phyloP scores from a whole-genome alignment of 2,113 vertebrate species.

The Ifrita kowaldi region DNA sequence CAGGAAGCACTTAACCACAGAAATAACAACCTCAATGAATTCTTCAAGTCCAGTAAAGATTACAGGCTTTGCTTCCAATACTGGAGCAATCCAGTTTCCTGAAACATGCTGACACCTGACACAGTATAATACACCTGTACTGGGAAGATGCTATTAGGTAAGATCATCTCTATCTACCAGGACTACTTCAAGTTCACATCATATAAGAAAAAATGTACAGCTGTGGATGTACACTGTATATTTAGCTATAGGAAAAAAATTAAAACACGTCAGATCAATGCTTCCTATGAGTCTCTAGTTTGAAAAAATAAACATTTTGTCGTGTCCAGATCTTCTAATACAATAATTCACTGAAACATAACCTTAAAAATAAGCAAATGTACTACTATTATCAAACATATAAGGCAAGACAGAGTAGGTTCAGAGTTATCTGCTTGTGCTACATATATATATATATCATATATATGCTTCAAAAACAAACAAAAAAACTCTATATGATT shows the following conservation, averaged over 20 bases:
- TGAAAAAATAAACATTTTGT: background rate
- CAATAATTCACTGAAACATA: background rate
- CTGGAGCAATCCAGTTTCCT: background rate
- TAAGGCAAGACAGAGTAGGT: background rate
- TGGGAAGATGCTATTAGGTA: background rate
- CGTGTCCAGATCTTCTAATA: background rate
- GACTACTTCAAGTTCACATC: background rate
- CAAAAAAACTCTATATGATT: background rate
- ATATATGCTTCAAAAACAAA: background rate
- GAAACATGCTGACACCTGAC: background rate
- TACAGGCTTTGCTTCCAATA: background rate
- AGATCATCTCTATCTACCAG: background rate
- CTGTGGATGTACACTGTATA: background rate
- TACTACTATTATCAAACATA: background rate
- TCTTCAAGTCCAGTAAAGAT: background rate
- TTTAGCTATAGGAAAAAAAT: background rate
- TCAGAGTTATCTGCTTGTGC: background rate
- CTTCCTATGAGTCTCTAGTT: background rate
- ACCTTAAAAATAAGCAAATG: background rate
- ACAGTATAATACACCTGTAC: background rate
- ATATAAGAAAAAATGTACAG: background rate
- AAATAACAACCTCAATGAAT: background rate
- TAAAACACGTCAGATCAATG: background rate
- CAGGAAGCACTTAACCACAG: background rate
- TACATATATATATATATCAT: background rate